Base-by-base conservation (phyloP, 2,888 invertebrate species). In the Latheticus oryzae region DNA sequence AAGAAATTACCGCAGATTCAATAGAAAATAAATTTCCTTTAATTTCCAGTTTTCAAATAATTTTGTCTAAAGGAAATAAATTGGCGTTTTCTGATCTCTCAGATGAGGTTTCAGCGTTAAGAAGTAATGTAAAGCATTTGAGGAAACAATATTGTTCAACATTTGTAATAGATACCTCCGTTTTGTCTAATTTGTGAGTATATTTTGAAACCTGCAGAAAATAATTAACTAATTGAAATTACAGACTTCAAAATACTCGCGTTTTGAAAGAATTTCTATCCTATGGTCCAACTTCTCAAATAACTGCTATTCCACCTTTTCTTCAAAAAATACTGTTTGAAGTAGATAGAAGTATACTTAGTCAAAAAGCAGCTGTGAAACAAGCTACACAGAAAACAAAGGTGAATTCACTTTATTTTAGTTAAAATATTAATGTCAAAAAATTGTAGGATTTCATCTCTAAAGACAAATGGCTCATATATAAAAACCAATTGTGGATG, bases 401-500 rank as follows among this genome's bases (percentile, higher is more conserved):
- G 17, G 40, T 48, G 33, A 16, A 23, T 8, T n/a, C n/a, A n/a
- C n/a, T n/a, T n/a, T n/a, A n/a, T n/a, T n/a, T n/a, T n/a, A n/a
- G n/a, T n/a, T n/a, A n/a, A n/a, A n/a, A n/a, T n/a, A n/a, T n/a
- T n/a, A n/a, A n/a, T n/a, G n/a, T n/a, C n/a, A n/a, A n/a, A 5
- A 8, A 7, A 1, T 26, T 42, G 5, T 26, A 30, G 30, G 30
- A 12, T 8, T 1, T 37, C 9, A 2, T 19, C n/a, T 43, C 51
- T 1, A 56, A 51, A 16, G 38, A 64, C 33, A 70, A 71, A 56
- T 72, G 71, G 68, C 63, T 73, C n/a, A 61, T 63, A 7, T 65
- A 67, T 40, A 50, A 57, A 9, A 64, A 69, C 13, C 70, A 71
- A 35, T 59, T 75, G 12, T 73, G 72, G 73, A 65, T 70, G 50